A percentile compares a stretch with the other conserved stretches of the same genome.
phyloP scores from a whole-genome alignment of 2,113 vertebrate species.

The Apeltes quadracus region DNA sequence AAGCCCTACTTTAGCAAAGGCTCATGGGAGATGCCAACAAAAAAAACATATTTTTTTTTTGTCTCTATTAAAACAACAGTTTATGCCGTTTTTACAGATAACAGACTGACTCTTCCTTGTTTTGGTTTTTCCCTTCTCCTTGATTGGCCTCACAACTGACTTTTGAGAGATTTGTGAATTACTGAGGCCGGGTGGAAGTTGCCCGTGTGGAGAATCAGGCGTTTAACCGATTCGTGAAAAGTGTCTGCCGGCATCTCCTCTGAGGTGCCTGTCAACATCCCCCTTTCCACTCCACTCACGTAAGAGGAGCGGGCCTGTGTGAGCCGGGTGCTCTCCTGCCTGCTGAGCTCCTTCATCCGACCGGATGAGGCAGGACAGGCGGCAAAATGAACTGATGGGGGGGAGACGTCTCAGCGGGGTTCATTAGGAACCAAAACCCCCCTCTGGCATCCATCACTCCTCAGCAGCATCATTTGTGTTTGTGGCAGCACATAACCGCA shows the following conservation, averaged over 20 bases:
- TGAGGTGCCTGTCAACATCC: slow-evolving; percentile 51
- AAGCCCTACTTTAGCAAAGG: background rate
- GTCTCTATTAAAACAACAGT: background rate
- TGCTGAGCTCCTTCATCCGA: slow-evolving; percentile 42
- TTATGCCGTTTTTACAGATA: background rate
- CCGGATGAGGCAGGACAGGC: slow-evolving; percentile 42
- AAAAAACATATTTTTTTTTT: background rate
- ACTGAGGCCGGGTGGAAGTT: slow-evolving; percentile 24
- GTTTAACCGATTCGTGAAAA: slow-evolving; percentile 46
- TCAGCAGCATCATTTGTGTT: slow-evolving; percentile 55
- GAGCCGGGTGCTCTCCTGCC: slow-evolving; percentile 12
- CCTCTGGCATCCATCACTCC: slow-evolving; percentile 31
- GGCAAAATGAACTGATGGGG: slow-evolving; percentile 16
- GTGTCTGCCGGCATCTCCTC: slow-evolving; percentile 39
- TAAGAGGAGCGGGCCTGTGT: slow-evolving; percentile 1
- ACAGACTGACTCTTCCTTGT: background rate
- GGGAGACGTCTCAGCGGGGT: slow-evolving; percentile 61
- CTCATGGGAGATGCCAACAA: slow-evolving; percentile 3
- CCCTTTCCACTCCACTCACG: slow-evolving; percentile 16
- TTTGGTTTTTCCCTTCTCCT: slow-evolving; percentile 5
- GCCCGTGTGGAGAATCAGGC: slow-evolving; percentile 34
- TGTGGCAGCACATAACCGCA: slow-evolving; percentile 24
- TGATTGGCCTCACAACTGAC: slow-evolving; percentile 15
- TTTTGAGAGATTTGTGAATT: slow-evolving; percentile 45
- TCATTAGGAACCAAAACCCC: slow-evolving; percentile 61